Base-by-base conservation (phyloP, 2,888 invertebrate species). In the Heterodera filipjevi region DNA sequence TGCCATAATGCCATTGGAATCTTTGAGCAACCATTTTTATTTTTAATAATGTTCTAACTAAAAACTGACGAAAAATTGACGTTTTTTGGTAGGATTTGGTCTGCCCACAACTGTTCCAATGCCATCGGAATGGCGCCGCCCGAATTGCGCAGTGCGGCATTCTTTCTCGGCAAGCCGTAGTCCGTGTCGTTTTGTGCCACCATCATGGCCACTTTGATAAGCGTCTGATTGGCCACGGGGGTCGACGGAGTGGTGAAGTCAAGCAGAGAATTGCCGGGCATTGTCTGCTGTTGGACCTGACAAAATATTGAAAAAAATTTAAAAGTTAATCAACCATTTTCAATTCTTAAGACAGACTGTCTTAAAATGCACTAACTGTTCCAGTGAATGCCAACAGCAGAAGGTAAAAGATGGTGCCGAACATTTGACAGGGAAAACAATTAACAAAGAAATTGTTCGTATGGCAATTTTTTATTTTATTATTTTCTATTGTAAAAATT, bases 191-290 rank as follows among this genome's bases (percentile, higher is more conserved):
- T 79, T 68, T 83, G 82, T 1, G 84, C 81, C 35, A 84, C 81
- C 27, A 81, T 80, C 81, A 82, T 76, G 86, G 90, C 91, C 76
- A 93, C 92, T 89, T 94, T 93, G 86, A 97, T 95, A 90, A 95
- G 95, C 85, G 3, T 59, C 22, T 59, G 59, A 59, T 59, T 59
- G n/a, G 59, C 59, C 59, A 59, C 10, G 10, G 59, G 59, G 27
- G 59, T 59, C 27, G 59, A n/a, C 59, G 59, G 27, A 59, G 59
- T 59, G 59, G 27, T 59, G 22, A 59, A 59, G 10, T n/a, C n/a
- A 8, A 30, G 1, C 0, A 59, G 8, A 27, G 27, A 0, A 27
- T 59, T 59, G 59, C 59, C 59, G 59, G 59, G 59, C 59, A 59
- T 59, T 12, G 59, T 59, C 59, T 59, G 59, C 27, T 59, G 59